Conservation (phyloP, 1,140 invertebrate genomes). For the Contarinia nasturtii region DNA sequence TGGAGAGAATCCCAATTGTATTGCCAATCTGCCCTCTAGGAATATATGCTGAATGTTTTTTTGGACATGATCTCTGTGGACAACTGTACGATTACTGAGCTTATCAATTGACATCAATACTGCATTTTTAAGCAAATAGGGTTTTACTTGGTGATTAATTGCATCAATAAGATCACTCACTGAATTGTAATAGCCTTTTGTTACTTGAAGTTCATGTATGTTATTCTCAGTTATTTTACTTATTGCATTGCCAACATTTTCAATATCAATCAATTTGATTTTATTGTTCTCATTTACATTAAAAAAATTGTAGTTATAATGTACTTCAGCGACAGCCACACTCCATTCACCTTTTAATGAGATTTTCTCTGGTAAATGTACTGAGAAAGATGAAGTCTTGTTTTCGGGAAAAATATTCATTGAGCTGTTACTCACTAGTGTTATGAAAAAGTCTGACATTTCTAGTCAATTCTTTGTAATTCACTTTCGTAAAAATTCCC, state of each 20-base stretch:
- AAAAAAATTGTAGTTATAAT: not conserved
- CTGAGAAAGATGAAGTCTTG: not conserved
- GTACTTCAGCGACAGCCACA: not conserved
- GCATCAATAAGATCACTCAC: not conserved
- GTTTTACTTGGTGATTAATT: not conserved
- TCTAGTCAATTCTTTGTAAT: not conserved
- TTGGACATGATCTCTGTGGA: not conserved
- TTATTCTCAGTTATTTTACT: not conserved
- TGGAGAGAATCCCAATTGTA: not conserved
- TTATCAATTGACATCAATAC: not conserved
- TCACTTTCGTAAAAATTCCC: not conserved
- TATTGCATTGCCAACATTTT: too few relatives aligned
- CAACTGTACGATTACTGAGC: not conserved
- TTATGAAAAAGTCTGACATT: not conserved
- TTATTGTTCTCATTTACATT: not conserved
- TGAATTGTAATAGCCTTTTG: not conserved
- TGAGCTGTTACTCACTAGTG: not conserved
- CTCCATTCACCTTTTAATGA: not conserved
- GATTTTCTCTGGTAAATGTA: not conserved
- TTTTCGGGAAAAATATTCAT: not conserved
- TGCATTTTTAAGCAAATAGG: not conserved
- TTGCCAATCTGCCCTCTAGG: not conserved
- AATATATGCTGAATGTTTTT: not conserved
- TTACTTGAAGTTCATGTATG: not conserved
- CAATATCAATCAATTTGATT: too few relatives aligned